Evolutionary conservation across 2,888 invertebrate species (phyloP).

Genomic region (Plagodis dolabraria): DNA sequence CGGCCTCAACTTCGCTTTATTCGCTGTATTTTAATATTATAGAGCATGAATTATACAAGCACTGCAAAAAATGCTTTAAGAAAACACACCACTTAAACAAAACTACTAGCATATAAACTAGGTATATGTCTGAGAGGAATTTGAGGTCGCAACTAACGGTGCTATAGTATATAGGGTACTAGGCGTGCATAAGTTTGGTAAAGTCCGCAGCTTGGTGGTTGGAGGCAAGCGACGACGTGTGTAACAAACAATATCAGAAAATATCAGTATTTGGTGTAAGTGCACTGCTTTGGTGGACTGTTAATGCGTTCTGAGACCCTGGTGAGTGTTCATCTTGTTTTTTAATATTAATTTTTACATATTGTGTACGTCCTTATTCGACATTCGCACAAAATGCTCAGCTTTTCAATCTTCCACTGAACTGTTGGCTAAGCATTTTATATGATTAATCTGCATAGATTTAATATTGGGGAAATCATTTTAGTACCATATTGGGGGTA

Average conservation of each 20-base stretch:
- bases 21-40: constrained; percentile 4
- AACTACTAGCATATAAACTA: neutral
- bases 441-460: constrained; percentile 27
- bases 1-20: constrained; percentile 58
- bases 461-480: constrained; percentile 21
- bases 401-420: constrained; percentile 41
- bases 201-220: constrained; percentile 82
- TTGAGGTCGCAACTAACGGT: constrained; percentile 68
- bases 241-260: constrained; percentile 57
- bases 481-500: constrained; percentile 16
- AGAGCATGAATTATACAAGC: constrained; percentile 9
- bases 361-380: constrained; percentile 60
- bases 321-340: constrained; percentile 83
- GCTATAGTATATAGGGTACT: constrained; percentile 72
- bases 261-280: constrained; percentile 73
- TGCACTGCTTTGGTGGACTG: constrained; percentile 85
- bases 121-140: constrained; percentile 1
- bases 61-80: constrained; percentile 8
- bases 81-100: neutral
- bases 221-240: constrained; percentile 75
- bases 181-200: constrained; percentile 79
- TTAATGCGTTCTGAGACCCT: constrained; percentile 79
- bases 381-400: constrained; percentile 50
- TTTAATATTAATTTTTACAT: constrained; percentile 54
- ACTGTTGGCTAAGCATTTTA: constrained; percentile 47